These are phyloP conservation scores for Manacus vitellinus DNA, from an alignment of 2,113 vertebrate species.

Conservation along the genomic window DNA sequence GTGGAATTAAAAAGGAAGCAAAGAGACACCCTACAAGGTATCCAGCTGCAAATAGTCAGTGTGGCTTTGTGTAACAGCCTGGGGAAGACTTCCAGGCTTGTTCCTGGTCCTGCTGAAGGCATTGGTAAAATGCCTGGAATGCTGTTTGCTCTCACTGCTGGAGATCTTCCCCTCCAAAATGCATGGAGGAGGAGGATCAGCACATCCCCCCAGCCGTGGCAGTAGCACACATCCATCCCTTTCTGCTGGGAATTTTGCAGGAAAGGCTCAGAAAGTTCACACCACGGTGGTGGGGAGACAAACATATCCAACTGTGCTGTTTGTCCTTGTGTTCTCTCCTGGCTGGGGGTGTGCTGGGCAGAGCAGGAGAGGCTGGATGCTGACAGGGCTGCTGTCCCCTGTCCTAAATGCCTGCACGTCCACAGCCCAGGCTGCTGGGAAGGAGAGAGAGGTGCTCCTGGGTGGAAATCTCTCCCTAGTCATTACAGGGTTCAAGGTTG, in stretches of 20 bases:
- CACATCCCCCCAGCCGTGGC: not conserved
- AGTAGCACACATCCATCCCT: not conserved
- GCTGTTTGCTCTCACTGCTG: not conserved
- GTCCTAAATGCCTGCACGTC: not conserved
- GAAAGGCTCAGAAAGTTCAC: not conserved
- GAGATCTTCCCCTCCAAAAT: not conserved
- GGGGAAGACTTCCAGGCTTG: not conserved
- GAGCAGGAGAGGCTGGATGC: not conserved
- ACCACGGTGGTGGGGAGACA: not conserved
- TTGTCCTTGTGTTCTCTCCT: not conserved
- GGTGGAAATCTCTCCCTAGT: not conserved
- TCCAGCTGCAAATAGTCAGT: not conserved
- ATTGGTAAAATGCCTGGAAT: not conserved
- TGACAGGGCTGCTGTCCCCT: not conserved
- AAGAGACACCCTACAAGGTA: not conserved
- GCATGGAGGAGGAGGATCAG: not conserved
- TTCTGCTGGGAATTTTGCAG: not conserved
- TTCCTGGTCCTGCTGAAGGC: not conserved
- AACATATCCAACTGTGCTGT: not conserved
- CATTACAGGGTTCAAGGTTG: not conserved
- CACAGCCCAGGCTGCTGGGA: not conserved
- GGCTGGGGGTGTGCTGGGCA: not conserved
- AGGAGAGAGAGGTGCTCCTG: not conserved
- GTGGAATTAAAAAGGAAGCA: not conserved
- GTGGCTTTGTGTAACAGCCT: not conserved